Evolutionary conservation across 2,113 vertebrate genomes (phyloP), one percentile per base, ranked within the genome.

Genomic region (Poicephalus gulielmi): DNA sequence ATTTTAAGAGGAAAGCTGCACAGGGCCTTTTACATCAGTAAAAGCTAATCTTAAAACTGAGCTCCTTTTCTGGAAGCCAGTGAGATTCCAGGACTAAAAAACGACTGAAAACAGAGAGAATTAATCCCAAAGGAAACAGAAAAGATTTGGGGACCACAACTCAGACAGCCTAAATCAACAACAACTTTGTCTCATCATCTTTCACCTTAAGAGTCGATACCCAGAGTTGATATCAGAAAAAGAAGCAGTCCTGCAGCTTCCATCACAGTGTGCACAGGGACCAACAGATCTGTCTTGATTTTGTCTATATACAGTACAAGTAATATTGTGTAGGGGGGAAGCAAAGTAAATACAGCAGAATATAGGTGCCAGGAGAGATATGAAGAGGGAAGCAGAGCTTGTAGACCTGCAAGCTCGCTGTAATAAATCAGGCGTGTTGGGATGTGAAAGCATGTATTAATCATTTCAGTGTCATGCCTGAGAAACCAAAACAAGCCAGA

Each of bases 281-380:
- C 11, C 60, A 95, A 69, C 17, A 67, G 15, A 64, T 52, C 50
- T 74, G 74, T 78, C 94, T 55, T 88, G 84, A 85, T 96, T 93
- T 92, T 33, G 6, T 89, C 94, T 80, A 13, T n/a, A 23, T 13
- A n/a, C 24, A 49, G 50, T 22, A 27, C 35, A 91, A 92, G 82
- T 43, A 87, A 79, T 49, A 78, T 71, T 87, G 53, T 87, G 41
- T 52, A 31, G 39, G 46, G 31, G 62, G 39, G 47, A 41, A 92
- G 93, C 67, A 77, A 93, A 91, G 90, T 55, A 90, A 94, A 87
- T 60, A 80, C 20, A 66, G 63, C 13, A 92, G 69, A 90, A 94
- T 78, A 95, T 59, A 90, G 91, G 83, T 88, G 88, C 66, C 87
- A 92, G 69, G 76, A 95, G 68, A 87, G 74, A 74, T 16, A 92